Percentiles rank a stretch among this genome's conserved stretches.
These are phyloP conservation scores for Frankliniella fusca DNA, from an alignment of 2,888 invertebrate species.

Conservation along the genomic window DNA sequence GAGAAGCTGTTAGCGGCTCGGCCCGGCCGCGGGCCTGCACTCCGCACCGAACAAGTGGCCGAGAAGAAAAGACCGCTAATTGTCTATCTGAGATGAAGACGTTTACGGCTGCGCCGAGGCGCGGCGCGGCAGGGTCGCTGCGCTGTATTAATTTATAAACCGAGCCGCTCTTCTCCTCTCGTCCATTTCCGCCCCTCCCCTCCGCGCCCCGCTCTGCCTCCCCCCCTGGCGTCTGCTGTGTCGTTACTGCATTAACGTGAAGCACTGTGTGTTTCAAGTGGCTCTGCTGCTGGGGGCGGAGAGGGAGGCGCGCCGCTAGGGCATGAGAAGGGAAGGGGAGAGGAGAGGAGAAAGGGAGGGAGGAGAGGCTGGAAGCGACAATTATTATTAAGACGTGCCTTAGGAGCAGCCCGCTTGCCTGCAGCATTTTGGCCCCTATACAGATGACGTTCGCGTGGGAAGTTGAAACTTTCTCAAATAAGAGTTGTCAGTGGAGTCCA, in stretches of 20 bases:
- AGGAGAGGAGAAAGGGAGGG: background rate
- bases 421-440: too few species aligned
- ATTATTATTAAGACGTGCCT: background rate
- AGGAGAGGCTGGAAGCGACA: background rate
- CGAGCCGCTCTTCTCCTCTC: background rate
- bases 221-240: background rate
- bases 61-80: constrained; percentile 1
- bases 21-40: background rate
- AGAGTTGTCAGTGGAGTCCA: too few species aligned
- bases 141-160: constrained; percentile 6
- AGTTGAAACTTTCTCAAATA: too few species aligned
- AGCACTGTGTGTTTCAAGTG: constrained; percentile 10
- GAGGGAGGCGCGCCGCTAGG: background rate
- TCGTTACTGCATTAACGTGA: constrained; percentile 10
- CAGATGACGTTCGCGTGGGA: too few species aligned
- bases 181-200: background rate
- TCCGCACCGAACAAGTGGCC: background rate
- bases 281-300: background rate
- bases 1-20: constrained; percentile 3
- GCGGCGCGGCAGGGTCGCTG: background rate
- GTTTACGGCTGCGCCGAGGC: constrained; percentile 5
- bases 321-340: background rate
- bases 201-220: background rate
- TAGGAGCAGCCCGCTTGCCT: too few species aligned
- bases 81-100: constrained; percentile 10